Evolutionary conservation across 2,888 invertebrate genomes (phyloP).

Genomic region (Drosophila kuntzei): DNA sequence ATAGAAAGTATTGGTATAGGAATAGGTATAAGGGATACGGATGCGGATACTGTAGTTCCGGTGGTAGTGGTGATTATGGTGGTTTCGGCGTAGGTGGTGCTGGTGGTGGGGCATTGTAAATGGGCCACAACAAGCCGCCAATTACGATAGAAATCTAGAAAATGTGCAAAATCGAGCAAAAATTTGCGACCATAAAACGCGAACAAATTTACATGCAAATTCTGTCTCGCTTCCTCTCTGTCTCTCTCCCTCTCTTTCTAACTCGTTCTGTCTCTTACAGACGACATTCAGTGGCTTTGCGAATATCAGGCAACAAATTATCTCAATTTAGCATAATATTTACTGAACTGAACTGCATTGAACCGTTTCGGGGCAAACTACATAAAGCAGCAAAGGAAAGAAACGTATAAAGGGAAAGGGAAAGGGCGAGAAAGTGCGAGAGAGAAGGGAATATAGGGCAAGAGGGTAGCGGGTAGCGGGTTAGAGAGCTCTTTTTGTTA

Average conservation of each 20-base stretch:
- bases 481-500: neutral
- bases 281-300: constrained; percentile 13
- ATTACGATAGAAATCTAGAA: constrained; percentile 78
- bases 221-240: constrained; percentile 31
- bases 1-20: constrained; percentile 14
- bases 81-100: neutral
- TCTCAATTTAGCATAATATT: constrained; percentile 79
- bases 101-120: constrained; percentile 32
- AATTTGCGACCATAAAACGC: constrained; percentile 77
- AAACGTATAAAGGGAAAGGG: neutral
- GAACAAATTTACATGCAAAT: constrained; percentile 77
- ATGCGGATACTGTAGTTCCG: constrained; percentile 56
- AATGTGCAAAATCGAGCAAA: constrained; percentile 79
- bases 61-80: constrained; percentile 4
- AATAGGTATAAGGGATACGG: constrained; percentile 32
- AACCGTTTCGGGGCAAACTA: constrained; percentile 44
- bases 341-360: constrained; percentile 76
- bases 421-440: neutral
- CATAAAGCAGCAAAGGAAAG: constrained; percentile 1
- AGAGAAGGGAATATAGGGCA: neutral
- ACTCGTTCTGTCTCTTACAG: neutral
- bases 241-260: constrained; percentile 13
- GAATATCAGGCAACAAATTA: constrained; percentile 75
- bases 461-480: neutral
- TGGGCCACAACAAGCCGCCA: constrained; percentile 74